A percentile compares a stretch with the other conserved stretches of the same genome.
phyloP scores from a whole-genome alignment of 1,140 invertebrate genomes.

The Octopus sinensis region DNA sequence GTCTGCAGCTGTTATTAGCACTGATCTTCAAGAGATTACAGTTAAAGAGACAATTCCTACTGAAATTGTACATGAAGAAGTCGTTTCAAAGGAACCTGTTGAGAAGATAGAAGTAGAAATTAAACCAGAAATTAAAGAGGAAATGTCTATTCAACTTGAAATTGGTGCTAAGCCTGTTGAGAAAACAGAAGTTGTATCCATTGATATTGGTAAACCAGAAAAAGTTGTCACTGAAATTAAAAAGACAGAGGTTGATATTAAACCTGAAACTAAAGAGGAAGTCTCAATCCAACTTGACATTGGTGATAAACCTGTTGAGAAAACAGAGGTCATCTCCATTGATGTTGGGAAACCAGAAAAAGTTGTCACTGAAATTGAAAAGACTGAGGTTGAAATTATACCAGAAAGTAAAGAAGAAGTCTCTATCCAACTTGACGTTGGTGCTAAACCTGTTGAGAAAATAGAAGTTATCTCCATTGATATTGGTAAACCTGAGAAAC shows the following conservation, averaged over 20 bases:
- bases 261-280: too few species aligned
- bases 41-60: constrained; percentile 3
- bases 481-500: background rate
- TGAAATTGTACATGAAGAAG: background rate
- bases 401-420: background rate
- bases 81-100: background rate
- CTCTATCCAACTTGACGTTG: background rate
- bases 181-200: background rate
- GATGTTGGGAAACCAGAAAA: too few species aligned
- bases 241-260: too few species aligned
- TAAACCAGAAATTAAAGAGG: background rate
- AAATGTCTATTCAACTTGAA: background rate
- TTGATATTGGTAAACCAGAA: background rate
- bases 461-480: constrained; percentile 13
- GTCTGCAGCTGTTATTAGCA: too few species aligned
- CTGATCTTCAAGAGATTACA: too few species aligned
- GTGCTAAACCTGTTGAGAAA: too few species aligned
- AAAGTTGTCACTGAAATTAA: too few species aligned
- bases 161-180: too few species aligned
- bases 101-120: background rate
- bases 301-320: background rate
- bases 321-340: background rate
- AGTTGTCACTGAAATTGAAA: background rate
- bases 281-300: too few species aligned
- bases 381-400: background rate